A percentile compares a stretch with the other conserved stretches of the same genome.
phyloP scores from a whole-genome alignment of 2,113 vertebrate genomes.

The Ammodytes marinus region DNA sequence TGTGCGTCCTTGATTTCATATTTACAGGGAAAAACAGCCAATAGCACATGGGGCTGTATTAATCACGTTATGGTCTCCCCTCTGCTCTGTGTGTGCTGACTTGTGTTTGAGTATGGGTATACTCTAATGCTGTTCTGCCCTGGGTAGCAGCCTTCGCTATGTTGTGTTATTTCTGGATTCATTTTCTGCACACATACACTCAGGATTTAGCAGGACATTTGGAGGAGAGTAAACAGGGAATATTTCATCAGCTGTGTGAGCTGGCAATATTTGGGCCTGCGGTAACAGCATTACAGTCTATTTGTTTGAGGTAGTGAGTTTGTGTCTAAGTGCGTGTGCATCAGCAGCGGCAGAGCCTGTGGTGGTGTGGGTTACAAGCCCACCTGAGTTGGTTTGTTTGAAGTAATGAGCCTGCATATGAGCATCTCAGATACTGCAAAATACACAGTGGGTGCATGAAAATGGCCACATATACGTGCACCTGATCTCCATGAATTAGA shows the following conservation, averaged over 20 bases:
- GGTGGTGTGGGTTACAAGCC: conserved; percentile 50
- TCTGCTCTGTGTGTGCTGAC: conserved; percentile 29
- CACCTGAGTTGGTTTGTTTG: conserved; percentile 71
- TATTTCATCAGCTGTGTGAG: conserved; percentile 83
- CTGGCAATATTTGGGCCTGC: conserved; percentile 75
- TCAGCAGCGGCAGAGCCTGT: conserved; percentile 38
- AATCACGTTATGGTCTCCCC: conserved; percentile 43
- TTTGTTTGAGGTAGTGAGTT: conserved; percentile 69
- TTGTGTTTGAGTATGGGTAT: conserved; percentile 53
- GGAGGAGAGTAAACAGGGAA: conserved; percentile 80
- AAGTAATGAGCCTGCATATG: conserved; percentile 51
- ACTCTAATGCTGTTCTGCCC: conserved; percentile 56
- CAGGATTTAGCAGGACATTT: conserved; percentile 78
- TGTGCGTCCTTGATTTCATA: conserved; percentile 59
- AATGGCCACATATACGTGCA: conserved; percentile 27
- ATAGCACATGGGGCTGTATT: conserved; percentile 53
- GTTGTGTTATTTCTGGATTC: conserved; percentile 64
- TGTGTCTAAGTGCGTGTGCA: conserved; percentile 33
- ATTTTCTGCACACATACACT: conserved; percentile 48
- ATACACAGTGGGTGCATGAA: conserved; percentile 32
- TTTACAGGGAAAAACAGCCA: conserved; percentile 54
- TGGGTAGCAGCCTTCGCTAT: conserved; percentile 35
- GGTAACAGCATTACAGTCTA: conserved; percentile 72
- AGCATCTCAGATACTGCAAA: conserved; percentile 48
- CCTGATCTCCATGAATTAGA: conserved; percentile 16